Evolutionary conservation across 2,888 invertebrate genomes (phyloP).

Genomic region (Rhabditophanes sp.): DNA sequence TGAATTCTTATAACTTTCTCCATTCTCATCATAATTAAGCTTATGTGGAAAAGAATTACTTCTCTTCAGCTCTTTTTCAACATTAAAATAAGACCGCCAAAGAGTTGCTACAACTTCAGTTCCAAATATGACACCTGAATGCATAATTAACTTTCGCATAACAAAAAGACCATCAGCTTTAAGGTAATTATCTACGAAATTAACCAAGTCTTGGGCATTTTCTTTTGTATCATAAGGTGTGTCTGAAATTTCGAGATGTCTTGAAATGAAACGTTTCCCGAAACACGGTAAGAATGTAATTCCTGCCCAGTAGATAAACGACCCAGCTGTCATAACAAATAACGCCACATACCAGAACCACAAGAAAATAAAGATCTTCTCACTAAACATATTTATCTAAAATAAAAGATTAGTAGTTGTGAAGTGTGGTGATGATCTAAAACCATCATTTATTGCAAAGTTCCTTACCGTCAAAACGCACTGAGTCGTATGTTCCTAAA

Average conservation of each 20-base stretch:
- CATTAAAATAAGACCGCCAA: constrained; percentile 28
- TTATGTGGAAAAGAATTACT: constrained; percentile 25
- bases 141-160: constrained; percentile 21
- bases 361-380: constrained; percentile 21
- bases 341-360: constrained; percentile 36
- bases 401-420: too few relatives aligned
- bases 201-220: constrained; percentile 13
- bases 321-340: constrained; percentile 21
- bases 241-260: constrained; percentile 25
- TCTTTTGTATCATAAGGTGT: constrained; percentile 15
- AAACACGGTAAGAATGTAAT: constrained; percentile 28
- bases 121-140: constrained; percentile 27
- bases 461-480: constrained; percentile 37
- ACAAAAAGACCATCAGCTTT: constrained; percentile 31
- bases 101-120: constrained; percentile 34
- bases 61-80: constrained; percentile 24
- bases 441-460: too few relatives aligned
- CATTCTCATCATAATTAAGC: neutral
- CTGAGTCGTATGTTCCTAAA: constrained; percentile 35
- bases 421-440: too few relatives aligned
- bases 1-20: neutral
- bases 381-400: constrained; percentile 22
- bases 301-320: constrained; percentile 27
- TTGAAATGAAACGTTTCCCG: constrained; percentile 24
- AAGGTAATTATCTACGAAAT: constrained; percentile 24